Evolutionary conservation across 2,113 vertebrate species (phyloP), one percentile per base, ranked within the genome.

Genomic region (Cyprinodon brontotheroides): DNA sequence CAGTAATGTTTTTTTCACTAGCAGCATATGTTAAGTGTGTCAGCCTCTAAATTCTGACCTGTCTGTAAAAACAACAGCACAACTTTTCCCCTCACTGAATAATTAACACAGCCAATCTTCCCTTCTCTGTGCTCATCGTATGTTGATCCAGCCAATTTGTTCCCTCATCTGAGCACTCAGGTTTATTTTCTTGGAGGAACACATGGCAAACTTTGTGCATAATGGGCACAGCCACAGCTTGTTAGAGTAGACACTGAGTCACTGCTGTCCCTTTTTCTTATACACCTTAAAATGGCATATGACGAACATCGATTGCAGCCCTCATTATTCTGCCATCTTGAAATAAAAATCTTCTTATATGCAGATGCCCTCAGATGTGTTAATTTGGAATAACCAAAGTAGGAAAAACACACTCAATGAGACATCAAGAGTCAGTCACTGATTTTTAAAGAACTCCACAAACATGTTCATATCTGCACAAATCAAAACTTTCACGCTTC

Each of bases 91-190:
- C 83, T 77, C 37, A 8, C 72, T 91, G 81, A 91, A 91, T 91
- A 85, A 91, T 90, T 89, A 87, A 89, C 79, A 80, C 62, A 14
- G 14, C 83, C 78, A 77, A 80, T 86, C 73, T 87, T 59, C 61
- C 72, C 57, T 82, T 86, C 37, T 50, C 78, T 84, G 39, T 82
- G 74, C 86, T 75, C 53, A 47, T 68, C 87, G 79, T 85, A 89
- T 89, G 89, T 89, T 87, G 89, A 88, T 88, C 83, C 62, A 82
- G 61, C 76, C 85, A 85, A 86, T 92, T 90, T 89, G 85, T 87
- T 84, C 68, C 69, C 64, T 86, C 80, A 75, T 87, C 80, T 73
- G 63, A 80, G 79, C 82, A 84, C 79, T 89, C 68, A 79, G 78
- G 76, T 86, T 88, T 72, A 74, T 77, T 84, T 73, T 84, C 77